These are phyloP conservation scores for Spinus olivaceus DNA, from an alignment of 2,797 vertebrate species.

Conservation along the genomic window DNA sequence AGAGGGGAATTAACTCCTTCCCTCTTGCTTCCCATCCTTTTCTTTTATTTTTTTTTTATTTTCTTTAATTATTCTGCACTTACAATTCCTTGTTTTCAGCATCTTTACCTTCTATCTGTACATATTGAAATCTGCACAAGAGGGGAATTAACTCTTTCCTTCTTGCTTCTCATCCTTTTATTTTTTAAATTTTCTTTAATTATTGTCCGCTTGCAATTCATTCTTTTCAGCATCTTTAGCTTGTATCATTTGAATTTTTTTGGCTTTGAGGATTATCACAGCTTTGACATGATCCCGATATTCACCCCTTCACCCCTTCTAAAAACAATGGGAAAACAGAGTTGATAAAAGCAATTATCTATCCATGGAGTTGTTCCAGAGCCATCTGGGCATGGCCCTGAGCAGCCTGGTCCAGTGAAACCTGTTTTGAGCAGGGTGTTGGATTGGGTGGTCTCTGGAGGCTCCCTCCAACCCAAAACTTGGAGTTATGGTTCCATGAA, in stretches of 20 bases:
- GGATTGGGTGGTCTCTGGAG: background rate
- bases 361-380: background rate
- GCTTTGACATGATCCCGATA: background rate
- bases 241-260: background rate
- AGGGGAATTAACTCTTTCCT: background rate
- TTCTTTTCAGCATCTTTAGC: background rate
- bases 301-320: background rate
- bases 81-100: background rate
- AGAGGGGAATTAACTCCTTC: background rate
- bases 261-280: background rate
- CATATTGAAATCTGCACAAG: background rate
- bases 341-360: background rate
- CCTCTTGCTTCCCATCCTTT: background rate
- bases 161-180: background rate
- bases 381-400: background rate
- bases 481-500: background rate
- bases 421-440: background rate
- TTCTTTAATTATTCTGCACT: background rate
- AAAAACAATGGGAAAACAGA: accelerated
- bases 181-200: too few species aligned
- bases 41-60: background rate
- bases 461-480: background rate
- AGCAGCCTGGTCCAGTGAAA: background rate
- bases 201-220: too few species aligned
- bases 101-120: background rate